Evolutionary conservation across 2,113 vertebrate genomes (phyloP).

Genomic region (Hypocryptadius cinnamomeus): DNA sequence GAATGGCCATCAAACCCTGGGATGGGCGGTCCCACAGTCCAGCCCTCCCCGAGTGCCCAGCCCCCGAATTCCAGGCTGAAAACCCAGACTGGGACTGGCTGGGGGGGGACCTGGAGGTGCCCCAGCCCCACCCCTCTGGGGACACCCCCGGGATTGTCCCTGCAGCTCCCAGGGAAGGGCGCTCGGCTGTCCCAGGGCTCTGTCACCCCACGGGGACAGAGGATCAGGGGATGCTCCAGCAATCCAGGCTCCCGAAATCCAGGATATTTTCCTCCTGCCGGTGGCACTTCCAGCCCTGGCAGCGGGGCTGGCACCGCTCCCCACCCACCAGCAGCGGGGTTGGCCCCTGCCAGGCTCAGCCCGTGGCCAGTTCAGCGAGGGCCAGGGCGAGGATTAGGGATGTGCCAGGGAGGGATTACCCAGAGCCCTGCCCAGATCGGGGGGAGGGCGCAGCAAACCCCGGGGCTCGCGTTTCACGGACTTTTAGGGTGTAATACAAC

Average conservation of each 20-base stretch:
- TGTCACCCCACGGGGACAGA: not conserved
- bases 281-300: not conserved
- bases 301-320: not conserved
- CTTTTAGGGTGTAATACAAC: not conserved
- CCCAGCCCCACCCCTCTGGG: not conserved
- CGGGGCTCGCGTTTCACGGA: accelerated
- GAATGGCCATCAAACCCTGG: accelerated
- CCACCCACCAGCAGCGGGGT: accelerated
- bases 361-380: not conserved
- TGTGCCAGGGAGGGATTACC: not conserved
- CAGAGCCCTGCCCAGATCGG: accelerated
- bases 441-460: not conserved
- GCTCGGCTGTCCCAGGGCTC: not conserved
- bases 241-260: accelerated
- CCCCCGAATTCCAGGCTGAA: not conserved
- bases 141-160: not conserved
- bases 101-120: too few species aligned
- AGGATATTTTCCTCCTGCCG: accelerated
- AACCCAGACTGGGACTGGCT: not conserved
- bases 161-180: not conserved
- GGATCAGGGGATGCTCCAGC: not conserved
- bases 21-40: accelerated
- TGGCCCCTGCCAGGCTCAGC: not conserved
- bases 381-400: not conserved
- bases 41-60: not conserved